These are phyloP conservation scores for Gymnothorax reevesii DNA, from an alignment of 2,797 vertebrate species.

Conservation along the genomic window DNA sequence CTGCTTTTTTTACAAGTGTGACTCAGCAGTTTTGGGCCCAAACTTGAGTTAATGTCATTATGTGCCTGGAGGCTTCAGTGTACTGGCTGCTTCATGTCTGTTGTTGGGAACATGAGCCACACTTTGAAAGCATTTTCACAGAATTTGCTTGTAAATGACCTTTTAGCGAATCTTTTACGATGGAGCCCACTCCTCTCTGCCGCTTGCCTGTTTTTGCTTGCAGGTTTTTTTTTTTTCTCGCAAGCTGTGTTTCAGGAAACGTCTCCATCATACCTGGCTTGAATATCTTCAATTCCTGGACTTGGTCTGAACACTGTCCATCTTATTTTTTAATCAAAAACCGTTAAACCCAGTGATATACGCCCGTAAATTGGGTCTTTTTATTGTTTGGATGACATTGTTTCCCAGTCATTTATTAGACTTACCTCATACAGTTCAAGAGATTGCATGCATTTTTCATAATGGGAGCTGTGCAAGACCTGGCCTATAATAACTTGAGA, in stretches of 20 bases:
- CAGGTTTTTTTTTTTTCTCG: neutral
- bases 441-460: too few relatives aligned
- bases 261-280: neutral
- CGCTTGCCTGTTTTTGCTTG: neutral
- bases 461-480: too few relatives aligned
- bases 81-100: conserved; percentile 3
- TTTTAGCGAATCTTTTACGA: too few relatives aligned
- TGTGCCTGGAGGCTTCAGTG: conserved; percentile 7
- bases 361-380: neutral
- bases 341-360: neutral
- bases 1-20: neutral
- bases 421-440: too few relatives aligned
- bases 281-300: neutral
- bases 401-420: too few relatives aligned
- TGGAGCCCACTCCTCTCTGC: neutral
- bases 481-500: neutral
- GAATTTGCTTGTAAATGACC: neutral
- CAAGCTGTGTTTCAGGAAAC: neutral
- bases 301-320: neutral
- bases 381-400: too few relatives aligned
- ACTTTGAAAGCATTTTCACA: neutral
- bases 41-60: neutral
- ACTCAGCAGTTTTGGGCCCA: conserved; percentile 30
- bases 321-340: neutral
- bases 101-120: neutral